phyloP scores from a whole-genome alignment of 2,888 invertebrate species.

The Synanthedon vespiformis region DNA sequence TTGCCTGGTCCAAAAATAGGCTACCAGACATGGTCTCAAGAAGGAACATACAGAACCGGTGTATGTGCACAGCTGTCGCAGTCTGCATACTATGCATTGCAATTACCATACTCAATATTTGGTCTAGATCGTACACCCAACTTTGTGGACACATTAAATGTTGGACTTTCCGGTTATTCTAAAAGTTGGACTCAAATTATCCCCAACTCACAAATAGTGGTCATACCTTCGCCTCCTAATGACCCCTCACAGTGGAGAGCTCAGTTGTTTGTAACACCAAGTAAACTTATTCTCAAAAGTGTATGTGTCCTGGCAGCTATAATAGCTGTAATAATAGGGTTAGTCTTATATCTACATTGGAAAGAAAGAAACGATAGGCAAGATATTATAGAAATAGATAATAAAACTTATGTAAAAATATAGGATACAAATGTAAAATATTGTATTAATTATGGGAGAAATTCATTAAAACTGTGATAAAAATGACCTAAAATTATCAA shows the following conservation, averaged over 20 bases:
- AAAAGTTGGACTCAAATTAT: conserved; percentile 92
- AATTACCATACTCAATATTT: conserved; percentile 94
- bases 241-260: conserved; percentile 88
- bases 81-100: conserved; percentile 92
- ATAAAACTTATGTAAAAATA: conserved; percentile 55
- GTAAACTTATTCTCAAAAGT: conserved; percentile 91
- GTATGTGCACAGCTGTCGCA: conserved; percentile 91
- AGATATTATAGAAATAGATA: conserved; percentile 60
- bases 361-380: conserved; percentile 77
- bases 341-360: conserved; percentile 89
- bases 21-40: conserved; percentile 89
- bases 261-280: conserved; percentile 94
- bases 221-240: conserved; percentile 87
- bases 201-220: conserved; percentile 97
- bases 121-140: conserved; percentile 98
- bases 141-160: conserved; percentile 91
- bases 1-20: conserved; percentile 90
- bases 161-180: conserved; percentile 79
- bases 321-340: conserved; percentile 85
- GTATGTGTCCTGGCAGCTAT: conserved; percentile 89
- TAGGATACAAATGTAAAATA: conserved; percentile 13
- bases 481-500: no score
- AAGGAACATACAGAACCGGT: conserved; percentile 83
- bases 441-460: background rate
- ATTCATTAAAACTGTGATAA: no score